Evolutionary conservation across 2,797 vertebrate species (phyloP), one percentile per base, ranked within the genome.

Genomic region (Acrocephalus scirpaceus): DNA sequence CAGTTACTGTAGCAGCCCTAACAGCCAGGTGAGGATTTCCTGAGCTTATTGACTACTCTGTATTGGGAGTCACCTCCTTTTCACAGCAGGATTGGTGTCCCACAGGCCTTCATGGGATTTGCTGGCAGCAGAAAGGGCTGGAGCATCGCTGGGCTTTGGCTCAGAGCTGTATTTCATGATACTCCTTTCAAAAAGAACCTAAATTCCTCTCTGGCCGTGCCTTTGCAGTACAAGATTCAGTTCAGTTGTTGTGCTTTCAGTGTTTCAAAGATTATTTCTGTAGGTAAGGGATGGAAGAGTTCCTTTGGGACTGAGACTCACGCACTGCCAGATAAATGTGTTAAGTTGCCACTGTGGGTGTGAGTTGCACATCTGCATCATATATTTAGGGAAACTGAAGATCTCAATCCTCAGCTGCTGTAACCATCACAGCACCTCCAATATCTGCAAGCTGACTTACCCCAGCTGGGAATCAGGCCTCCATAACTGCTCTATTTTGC

Each of bases 201-300:
- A 5, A 71, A 29, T 48, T 50, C 45, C 34, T 83, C 5, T 2
- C 27, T 74, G 53, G 18, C 16, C 0, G 0, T 75, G 61, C 13
- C 44, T 70, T 64, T 56, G 11, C 29, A 21, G 18, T 51, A 21
- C 18, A 76, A 45, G n/a, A 34, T 65, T 45, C 2, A 1, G 7
- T 80, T 86, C 57, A 7, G 22, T 27, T 72, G 61, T 79, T 75
- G 22, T 71, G 30, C 36, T 83, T 54, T 36, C 40, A 45, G 18
- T 62, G 32, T 80, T 88, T 70, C 25, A 27, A 67, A 67, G 57
- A 42, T 21, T 74, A 5, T 58, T 87, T 70, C 9, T 57, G 53
- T n/a, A 67, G 45, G 34, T 86, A 64, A 77, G 21, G 58, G 9
- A 17, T 66, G 26, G 61, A 80, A 75, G 3, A 0, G 14, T 38